phyloP scores from a whole-genome alignment of 2,113 vertebrate genomes.

The Oophaga pumilio region DNA sequence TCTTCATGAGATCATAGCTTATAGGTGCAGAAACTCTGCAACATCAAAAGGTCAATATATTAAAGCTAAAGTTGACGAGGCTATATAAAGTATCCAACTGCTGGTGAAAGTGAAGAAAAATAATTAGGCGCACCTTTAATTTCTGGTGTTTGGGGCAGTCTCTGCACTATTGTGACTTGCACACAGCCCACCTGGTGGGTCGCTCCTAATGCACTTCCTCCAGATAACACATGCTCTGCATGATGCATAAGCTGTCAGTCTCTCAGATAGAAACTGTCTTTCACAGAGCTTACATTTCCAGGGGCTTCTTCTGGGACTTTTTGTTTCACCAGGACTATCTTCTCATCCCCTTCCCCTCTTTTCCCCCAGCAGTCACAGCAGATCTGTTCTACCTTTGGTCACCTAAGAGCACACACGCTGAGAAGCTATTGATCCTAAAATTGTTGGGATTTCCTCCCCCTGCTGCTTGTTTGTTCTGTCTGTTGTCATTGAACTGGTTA shows the following conservation, averaged over 20 bases:
- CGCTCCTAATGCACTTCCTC: background rate
- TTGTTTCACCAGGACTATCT: constrained; percentile 21
- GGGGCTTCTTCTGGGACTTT: constrained; percentile 43
- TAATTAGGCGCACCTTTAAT: background rate
- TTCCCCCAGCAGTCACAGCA: constrained; percentile 36
- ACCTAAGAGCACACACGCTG: constrained; percentile 67
- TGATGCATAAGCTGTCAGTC: constrained; percentile 2
- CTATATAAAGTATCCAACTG: background rate
- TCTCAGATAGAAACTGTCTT: background rate
- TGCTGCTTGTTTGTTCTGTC: constrained; percentile 76
- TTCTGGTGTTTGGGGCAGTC: background rate
- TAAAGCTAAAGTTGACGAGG: background rate
- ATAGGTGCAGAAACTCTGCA: too few relatives aligned
- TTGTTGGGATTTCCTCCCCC: constrained; percentile 74
- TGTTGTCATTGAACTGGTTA: constrained; percentile 81
- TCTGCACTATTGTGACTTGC: background rate
- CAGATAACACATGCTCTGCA: constrained; percentile 16
- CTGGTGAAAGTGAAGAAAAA: background rate
- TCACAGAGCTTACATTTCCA: constrained; percentile 6
- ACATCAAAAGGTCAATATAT: background rate
- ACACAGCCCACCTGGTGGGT: constrained; percentile 23
- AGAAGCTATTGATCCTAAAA: constrained; percentile 79
- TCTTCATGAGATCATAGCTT: too few relatives aligned
- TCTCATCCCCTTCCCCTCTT: constrained; percentile 28
- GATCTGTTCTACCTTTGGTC: constrained; percentile 74